Base-by-base conservation (phyloP, 2,888 invertebrate species). In the Azorinus chamasolen region DNA sequence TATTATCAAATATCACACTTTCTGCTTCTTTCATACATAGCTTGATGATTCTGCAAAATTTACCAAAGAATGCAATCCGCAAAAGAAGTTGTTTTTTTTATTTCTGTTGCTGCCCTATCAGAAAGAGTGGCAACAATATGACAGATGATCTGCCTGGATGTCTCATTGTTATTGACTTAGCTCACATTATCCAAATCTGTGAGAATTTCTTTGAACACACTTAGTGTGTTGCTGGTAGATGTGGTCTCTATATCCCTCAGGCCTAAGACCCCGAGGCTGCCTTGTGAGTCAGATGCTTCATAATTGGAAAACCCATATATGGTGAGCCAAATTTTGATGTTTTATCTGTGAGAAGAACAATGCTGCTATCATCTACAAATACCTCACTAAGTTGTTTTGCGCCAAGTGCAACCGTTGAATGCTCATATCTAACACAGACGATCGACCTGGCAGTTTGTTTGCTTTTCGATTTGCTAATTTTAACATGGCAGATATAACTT, bases 91-190 rank as follows among this genome's bases (percentile, higher is more conserved):
- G 27, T 45, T 51, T n/a, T 70, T 27, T 70, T 66, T 12, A 62
- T 16, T 43, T 73, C 78, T 22, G 70, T 65, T 4, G 79, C 73
- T 2, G 74, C 74, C 10, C 73, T 50, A 54, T 74, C 79, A 22
- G 74, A 75, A 62, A 79, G 62, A 10, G 71, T 76, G 8, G 68
- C 70, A 20, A 50, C 24, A 20, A 71, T 79, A 43, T 74, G 66
- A 41, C 39, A 20, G 1, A 77, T 45, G 39, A 76, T 71, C 10
- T 50, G 25, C 48, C 37, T 57, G 16, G 77, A 77, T 16, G 57
- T 55, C 57, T 70, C 41, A 70, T 54, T 66, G 22, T 51, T 41
- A 22, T 18, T 39, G 4, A 22, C 20, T 1, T 16, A 6, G 48
- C 53, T 48, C 22, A 20, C 48, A 14, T 69, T 39, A 50, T 75